Evolutionary conservation across 1,140 invertebrate genomes (phyloP).

Genomic region (Trypoxylus dichotomus): DNA sequence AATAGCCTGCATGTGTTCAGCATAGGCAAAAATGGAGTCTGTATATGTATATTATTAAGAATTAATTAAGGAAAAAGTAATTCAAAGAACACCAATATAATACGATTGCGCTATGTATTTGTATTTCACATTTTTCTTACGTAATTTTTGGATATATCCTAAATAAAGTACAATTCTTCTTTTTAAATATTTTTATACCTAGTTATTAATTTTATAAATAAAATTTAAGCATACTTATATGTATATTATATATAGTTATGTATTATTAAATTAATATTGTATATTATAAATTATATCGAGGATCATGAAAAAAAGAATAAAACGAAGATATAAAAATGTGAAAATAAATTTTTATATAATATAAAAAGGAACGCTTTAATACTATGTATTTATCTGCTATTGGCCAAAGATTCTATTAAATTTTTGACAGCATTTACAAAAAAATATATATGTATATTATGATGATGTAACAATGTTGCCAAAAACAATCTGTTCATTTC

Average conservation of each 20-base stretch:
- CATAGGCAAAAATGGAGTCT: not conserved
- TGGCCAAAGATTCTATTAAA: constrained; percentile 28
- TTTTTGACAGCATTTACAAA: constrained; percentile 28
- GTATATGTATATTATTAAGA: constrained; percentile 5
- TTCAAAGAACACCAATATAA: constrained; percentile 23
- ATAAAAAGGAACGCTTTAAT: constrained; percentile 17
- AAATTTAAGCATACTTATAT: constrained; percentile 28
- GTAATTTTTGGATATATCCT: constrained; percentile 29
- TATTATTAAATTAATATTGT: not conserved
- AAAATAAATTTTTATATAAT: constrained; percentile 22
- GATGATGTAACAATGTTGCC: not conserved
- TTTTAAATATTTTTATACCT: constrained; percentile 33
- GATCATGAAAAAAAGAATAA: constrained; percentile 1
- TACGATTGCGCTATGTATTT: constrained; percentile 12
- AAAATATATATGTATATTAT: constrained; percentile 10
- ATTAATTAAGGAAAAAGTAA: constrained; percentile 10
- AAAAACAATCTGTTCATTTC: not conserved
- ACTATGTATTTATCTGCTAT: constrained; percentile 19
- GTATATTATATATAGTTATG: constrained; percentile 23
- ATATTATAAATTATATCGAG: not conserved
- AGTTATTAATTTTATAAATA: constrained; percentile 33
- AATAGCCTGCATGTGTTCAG: constrained; percentile 6
- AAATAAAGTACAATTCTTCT: constrained; percentile 32
- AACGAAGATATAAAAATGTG: not conserved
- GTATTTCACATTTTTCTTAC: constrained; percentile 22